These are phyloP conservation scores for Brachionus angularis DNA, from an alignment of 1,140 invertebrate species.

Conservation along the genomic window DNA sequence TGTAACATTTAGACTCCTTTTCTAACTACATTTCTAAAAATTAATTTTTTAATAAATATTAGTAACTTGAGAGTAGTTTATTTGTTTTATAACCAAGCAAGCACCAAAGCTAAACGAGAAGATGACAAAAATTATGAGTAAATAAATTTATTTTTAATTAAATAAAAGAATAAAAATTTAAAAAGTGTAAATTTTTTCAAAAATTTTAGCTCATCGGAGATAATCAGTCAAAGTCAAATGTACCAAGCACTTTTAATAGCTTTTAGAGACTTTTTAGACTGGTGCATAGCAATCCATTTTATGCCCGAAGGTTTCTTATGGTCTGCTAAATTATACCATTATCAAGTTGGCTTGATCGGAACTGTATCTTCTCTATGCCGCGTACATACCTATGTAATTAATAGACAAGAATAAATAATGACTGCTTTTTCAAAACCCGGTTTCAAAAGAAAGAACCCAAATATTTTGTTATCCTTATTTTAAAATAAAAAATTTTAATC, in stretches of 20 bases:
- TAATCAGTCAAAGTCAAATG: conserved; percentile 36
- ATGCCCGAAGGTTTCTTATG: conserved; percentile 42
- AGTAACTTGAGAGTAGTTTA: conserved; percentile 20
- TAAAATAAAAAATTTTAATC: neutral
- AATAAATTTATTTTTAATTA: neutral
- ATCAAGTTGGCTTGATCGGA: conserved; percentile 38
- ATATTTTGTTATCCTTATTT: neutral
- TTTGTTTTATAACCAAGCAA: conserved; percentile 15
- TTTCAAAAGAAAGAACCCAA: neutral
- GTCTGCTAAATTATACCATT: conserved; percentile 23
- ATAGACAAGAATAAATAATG: conserved; percentile 16
- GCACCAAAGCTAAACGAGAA: conserved; percentile 31
- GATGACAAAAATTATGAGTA: conserved; percentile 40
- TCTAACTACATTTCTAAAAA: neutral
- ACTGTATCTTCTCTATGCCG: conserved; percentile 19
- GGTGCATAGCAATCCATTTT: conserved; percentile 38
- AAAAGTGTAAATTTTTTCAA: neutral
- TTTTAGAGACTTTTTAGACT: conserved; percentile 42
- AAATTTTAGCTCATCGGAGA: conserved; percentile 4
- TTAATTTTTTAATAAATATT: neutral
- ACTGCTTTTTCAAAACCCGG: neutral
- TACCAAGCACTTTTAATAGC: conserved; percentile 10
- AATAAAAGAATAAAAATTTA: neutral
- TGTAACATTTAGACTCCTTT: neutral
- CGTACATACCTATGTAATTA: conserved; percentile 36